Base-by-base conservation (phyloP, 2,888 invertebrate genomes). In the Acronicta leporina region DNA sequence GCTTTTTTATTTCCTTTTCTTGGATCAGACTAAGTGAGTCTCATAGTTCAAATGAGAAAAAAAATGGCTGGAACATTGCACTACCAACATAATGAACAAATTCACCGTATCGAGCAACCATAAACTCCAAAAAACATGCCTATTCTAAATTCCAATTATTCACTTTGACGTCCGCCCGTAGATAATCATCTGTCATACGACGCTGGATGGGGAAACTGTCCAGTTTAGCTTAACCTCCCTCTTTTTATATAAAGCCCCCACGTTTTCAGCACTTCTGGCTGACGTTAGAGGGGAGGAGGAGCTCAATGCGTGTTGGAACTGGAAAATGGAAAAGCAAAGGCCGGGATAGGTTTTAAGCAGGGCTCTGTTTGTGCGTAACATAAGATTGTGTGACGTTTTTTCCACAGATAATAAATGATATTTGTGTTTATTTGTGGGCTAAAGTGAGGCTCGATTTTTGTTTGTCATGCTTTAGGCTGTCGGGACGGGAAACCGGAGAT, bases 171-270 rank as follows among this genome's bases (percentile, higher is more conserved):
- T 88, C 33, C 80, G 84, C 79, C 85, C 87, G 88, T 92, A 93
- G 92, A 94, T 94, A 92, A 94, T 93, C 92, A 93, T 93, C 92
- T 92, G 91, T 93, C 93, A 94, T 91, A 89, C 87, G 87, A 89
- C 83, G 87, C 84, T 82, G 87, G 85, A 81, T 83, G 84, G 84
- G 82, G 81, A 74, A 82, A 76, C 79, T 74, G 83, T 55, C 92
- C 91, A 90, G 47, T 72, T 63, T 81, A 75, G 35, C 63, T 53
- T 48, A 91, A 85, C 76, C 92, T 84, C 77, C 79, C 78, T 64
- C 69, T 69, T 75, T 75, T 79, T 74, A 81, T 79, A 67, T 58
- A 73, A 57, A n/a, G n/a, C 51, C 45, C 47, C 77, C 75, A 52
- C 66, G 80, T 72, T 69, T 80, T 57, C 49, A 58, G 56, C 49